phyloP scores from a whole-genome alignment of 2,113 vertebrate genomes.

The Sminthopsis crassicaudata region DNA sequence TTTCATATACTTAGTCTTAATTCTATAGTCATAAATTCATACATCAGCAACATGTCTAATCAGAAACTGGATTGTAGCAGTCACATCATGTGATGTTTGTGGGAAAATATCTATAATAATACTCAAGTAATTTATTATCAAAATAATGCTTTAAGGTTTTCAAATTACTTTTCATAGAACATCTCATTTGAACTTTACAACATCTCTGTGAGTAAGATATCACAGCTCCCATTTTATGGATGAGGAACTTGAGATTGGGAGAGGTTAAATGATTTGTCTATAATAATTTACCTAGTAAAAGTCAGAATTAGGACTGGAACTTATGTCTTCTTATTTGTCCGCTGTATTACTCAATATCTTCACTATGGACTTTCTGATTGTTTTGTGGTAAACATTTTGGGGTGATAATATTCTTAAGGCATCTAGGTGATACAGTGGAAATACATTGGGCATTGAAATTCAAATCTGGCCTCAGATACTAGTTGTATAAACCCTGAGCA shows the following conservation, averaged over 20 bases:
- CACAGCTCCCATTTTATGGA: neutral
- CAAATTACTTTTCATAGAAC: neutral
- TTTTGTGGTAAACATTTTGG: neutral
- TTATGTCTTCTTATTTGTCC: neutral
- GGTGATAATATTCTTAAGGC: neutral
- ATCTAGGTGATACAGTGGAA: neutral
- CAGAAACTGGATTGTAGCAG: neutral
- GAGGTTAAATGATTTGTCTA: neutral
- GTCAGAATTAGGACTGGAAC: neutral
- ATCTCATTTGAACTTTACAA: neutral
- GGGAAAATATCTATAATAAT: neutral
- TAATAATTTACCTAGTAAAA: neutral
- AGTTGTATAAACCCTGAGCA: neutral
- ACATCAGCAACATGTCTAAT: neutral
- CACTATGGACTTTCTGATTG: neutral
- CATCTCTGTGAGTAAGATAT: neutral
- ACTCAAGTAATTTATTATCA: neutral
- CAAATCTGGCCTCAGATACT: neutral
- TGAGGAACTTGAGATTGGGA: neutral
- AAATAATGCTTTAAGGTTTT: neutral
- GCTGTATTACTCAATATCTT: neutral
- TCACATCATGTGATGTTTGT: neutral
- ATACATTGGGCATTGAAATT: neutral
- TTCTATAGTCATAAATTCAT: neutral
- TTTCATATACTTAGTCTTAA: neutral